Evolutionary conservation across 2,113 vertebrate genomes (phyloP).

Genomic region (Eolophus roseicapilla): DNA sequence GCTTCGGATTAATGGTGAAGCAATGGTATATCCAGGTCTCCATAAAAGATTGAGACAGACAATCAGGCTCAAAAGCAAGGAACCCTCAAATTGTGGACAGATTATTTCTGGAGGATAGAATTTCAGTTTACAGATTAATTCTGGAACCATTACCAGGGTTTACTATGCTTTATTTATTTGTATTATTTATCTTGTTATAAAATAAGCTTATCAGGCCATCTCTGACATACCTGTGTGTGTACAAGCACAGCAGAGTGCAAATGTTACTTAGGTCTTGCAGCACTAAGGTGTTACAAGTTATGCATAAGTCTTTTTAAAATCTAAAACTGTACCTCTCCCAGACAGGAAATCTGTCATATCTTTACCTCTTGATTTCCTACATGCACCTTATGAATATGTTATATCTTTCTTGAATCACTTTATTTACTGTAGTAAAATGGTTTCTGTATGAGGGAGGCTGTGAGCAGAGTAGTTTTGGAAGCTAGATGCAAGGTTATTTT

Average conservation of each 20-base stretch:
- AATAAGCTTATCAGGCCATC: not conserved
- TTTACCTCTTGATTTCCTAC: not conserved
- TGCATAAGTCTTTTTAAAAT: not conserved
- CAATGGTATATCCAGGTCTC: not conserved
- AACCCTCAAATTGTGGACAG: not conserved
- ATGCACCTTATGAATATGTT: not conserved
- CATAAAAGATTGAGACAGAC: not conserved
- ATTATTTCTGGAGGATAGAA: not conserved
- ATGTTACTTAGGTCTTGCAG: not conserved
- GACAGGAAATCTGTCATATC: not conserved
- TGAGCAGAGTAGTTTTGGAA: not conserved
- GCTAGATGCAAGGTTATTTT: not conserved
- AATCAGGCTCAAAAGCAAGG: not conserved
- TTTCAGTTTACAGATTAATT: not conserved
- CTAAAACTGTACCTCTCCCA: not conserved
- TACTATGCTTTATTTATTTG: not conserved
- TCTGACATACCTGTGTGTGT: not conserved
- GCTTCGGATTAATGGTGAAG: not conserved
- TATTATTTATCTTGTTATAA: not conserved
- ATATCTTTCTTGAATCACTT: not conserved
- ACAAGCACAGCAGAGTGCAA: not conserved
- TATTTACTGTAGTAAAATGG: not conserved
- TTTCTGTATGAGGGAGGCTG: not conserved
- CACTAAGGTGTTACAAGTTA: not conserved
- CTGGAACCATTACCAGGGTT: not conserved